phyloP scores from a whole-genome alignment of 2,888 invertebrate genomes.

The Trachelus stipa region DNA sequence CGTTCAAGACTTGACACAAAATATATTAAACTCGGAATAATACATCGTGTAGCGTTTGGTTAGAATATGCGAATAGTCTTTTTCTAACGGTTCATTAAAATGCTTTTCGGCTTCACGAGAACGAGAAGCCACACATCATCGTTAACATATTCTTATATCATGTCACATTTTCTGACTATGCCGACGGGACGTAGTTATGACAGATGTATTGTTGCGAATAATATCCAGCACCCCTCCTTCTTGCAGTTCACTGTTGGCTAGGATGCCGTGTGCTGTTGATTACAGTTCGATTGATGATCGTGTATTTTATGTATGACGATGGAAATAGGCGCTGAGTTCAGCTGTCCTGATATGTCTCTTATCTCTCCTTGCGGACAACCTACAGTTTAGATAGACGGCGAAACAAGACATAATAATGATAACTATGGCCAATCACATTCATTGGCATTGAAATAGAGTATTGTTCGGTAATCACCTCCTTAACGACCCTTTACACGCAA shows the following conservation, averaged over 20 bases:
- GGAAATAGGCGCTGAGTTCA: slow-evolving; percentile 33
- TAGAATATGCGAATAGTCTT: slow-evolving; percentile 46
- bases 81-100: slow-evolving; percentile 31
- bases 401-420: background rate
- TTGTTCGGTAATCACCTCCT: background rate
- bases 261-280: background rate
- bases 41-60: slow-evolving; percentile 50
- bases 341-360: slow-evolving; percentile 50
- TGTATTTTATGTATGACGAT: background rate
- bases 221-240: background rate
- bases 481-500: slow-evolving; percentile 76
- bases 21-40: slow-evolving; percentile 64
- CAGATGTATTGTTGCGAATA: background rate
- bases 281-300: background rate
- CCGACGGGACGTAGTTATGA: background rate
- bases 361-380: background rate
- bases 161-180: slow-evolving; percentile 25
- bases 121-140: slow-evolving; percentile 18
- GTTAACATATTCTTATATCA: slow-evolving; percentile 27
- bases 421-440: background rate
- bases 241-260: background rate
- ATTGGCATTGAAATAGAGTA: background rate
- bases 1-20: slow-evolving; percentile 62
- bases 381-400: background rate
- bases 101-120: slow-evolving; percentile 5